phyloP scores from a whole-genome alignment of 1,140 invertebrate genomes.

The Euura lappo region DNA sequence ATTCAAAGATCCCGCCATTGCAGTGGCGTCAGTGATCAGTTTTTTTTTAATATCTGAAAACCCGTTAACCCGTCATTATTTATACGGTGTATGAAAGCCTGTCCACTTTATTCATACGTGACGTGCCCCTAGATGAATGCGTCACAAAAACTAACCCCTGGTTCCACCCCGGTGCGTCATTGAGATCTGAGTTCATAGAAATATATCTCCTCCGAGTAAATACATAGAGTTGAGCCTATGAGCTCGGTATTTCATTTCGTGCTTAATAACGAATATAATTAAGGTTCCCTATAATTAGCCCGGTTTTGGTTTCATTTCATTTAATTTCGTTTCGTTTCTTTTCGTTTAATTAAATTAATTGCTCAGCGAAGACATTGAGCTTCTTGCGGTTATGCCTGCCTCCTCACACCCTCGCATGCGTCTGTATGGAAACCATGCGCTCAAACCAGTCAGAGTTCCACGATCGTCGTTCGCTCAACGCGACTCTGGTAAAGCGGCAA shows the following conservation, averaged over 20 bases:
- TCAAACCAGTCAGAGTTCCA: not conserved
- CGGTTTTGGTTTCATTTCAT: not conserved
- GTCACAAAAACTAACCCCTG: not conserved
- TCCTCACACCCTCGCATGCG: not conserved
- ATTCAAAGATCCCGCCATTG: too few species aligned
- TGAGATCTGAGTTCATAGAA: too few species aligned
- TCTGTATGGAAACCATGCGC: not conserved
- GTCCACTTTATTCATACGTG: not conserved
- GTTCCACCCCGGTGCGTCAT: not conserved
- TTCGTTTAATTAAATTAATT: not conserved
- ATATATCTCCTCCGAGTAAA: too few species aligned
- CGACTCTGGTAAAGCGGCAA: constrained; percentile 13
- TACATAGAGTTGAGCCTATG: too few species aligned
- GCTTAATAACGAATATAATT: too few species aligned
- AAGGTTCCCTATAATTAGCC: not conserved
- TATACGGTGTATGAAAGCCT: not conserved
- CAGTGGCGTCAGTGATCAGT: too few species aligned
- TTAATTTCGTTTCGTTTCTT: not conserved
- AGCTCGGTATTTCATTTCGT: too few species aligned
- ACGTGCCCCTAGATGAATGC: too few species aligned
- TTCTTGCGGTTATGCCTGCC: too few species aligned
- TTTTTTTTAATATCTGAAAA: too few species aligned
- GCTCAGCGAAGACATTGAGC: not conserved
- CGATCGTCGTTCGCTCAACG: not conserved
- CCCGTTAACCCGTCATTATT: not conserved